A percentile compares a stretch with the other conserved stretches of the same genome.
Conservation (phyloP, 2,797 vertebrate genomes). For the Poecilia picta region DNA sequence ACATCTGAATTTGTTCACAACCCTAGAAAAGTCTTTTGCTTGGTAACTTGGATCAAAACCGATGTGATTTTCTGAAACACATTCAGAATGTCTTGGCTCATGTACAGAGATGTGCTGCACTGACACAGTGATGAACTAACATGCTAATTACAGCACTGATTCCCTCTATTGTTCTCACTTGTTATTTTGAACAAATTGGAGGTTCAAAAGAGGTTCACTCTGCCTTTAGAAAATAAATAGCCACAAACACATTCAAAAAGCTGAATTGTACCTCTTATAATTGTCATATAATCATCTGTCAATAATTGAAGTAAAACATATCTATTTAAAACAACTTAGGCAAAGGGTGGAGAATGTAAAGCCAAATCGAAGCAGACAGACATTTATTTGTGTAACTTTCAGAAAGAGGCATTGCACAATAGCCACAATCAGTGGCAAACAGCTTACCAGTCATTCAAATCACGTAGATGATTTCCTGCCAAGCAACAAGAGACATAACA, state of each 20-base stretch:
- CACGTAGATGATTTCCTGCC: slow-evolving; percentile 6
- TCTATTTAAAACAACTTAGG: not conserved
- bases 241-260: slow-evolving; percentile 15
- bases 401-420: slow-evolving; percentile 28
- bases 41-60: slow-evolving; percentile 10
- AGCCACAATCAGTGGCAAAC: slow-evolving; percentile 41
- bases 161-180: slow-evolving; percentile 10
- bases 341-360: not conserved
- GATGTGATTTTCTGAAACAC: slow-evolving; percentile 2
- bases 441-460: slow-evolving; percentile 36
- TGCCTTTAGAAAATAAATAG: slow-evolving; percentile 3
- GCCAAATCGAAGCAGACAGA: not conserved
- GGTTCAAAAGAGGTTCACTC: not conserved
- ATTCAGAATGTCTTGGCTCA: not conserved
- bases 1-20: not conserved
- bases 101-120: not conserved
- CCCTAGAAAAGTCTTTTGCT: not conserved
- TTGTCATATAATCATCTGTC: not conserved
- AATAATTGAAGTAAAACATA: not conserved
- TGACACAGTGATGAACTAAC: not conserved
- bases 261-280: slow-evolving; percentile 5
- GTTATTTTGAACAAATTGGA: slow-evolving; percentile 11
- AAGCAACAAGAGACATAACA: slow-evolving; percentile 20
- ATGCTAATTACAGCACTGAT: slow-evolving; percentile 18
- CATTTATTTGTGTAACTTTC: slow-evolving; percentile 53